Base-by-base conservation (phyloP, 2,888 invertebrate species). In the Apantesis nais region DNA sequence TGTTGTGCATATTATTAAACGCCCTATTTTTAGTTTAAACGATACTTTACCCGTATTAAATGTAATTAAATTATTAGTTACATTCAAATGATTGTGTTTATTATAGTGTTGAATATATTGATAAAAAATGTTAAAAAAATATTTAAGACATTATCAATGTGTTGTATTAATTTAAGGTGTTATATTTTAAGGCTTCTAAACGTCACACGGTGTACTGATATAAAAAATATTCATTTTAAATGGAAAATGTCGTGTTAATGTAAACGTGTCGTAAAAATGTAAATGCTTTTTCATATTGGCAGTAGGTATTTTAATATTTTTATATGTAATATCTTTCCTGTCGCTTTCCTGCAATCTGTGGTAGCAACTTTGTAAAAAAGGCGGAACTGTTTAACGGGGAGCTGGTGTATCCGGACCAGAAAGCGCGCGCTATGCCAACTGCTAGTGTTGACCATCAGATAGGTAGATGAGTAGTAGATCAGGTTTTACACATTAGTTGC, bases 61-160 rank as follows among this genome's bases (percentile, higher is more conserved):
- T 75, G 67, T 79, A 72, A 73, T 65, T 75, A 52, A 72, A 71
- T 68, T 66, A 72, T 76, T 71, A 74, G 63, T 74, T 78, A 25
- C 74, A 74, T 74, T 69, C 34, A n/a, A 73, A 76, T 68, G 63
- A 78, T 73, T 78, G 70, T 71, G 74, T 79, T 79, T 80, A 69
- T 62, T 70, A 73, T 68, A 58, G 74, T 74, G 63, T 81, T 78
- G 75, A 71, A 72, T n/a, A 73, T 70, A 73, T 74, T 81, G 74
- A 78, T 80, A 77, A 68, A 66, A 78, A 75, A 76, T 73, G 71
- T 75, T 78, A 67, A 78, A 61, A 64, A 52, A 65, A 68, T 78
- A 82, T 80, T 76, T 77, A 81, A 82, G 82, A 80, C 82, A 80
- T 81, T 80, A 78, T 78, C 73, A 77, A 78, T 81, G 79, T 74